A percentile compares a stretch with the other conserved stretches of the same genome.
phyloP scores from a whole-genome alignment of 2,888 invertebrate species.

The Harpagoxenus sublaevis region DNA sequence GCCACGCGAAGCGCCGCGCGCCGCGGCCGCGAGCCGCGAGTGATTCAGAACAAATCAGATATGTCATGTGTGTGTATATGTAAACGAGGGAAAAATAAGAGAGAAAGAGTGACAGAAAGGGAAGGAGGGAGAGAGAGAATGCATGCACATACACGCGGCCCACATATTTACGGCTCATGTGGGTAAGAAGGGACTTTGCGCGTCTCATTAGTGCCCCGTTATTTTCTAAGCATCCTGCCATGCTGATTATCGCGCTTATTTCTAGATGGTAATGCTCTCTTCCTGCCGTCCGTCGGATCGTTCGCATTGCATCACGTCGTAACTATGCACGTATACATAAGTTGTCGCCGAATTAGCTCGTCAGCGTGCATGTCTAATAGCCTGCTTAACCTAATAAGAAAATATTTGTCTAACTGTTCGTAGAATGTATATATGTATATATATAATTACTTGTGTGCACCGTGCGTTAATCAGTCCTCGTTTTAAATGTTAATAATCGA shows the following conservation, averaged over 20 bases:
- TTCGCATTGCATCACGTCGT: conserved; percentile 34
- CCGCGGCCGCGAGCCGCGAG: not conserved
- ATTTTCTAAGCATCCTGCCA: conserved; percentile 67
- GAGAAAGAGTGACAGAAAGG: not conserved
- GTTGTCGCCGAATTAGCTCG: conserved; percentile 49
- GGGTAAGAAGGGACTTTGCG: conserved; percentile 56
- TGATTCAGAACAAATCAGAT: conserved; percentile 55
- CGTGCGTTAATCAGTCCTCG: conserved; percentile 1
- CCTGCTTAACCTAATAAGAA: conserved; percentile 33
- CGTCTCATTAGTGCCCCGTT: conserved; percentile 68
- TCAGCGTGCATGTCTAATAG: conserved; percentile 29
- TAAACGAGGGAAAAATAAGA: not conserved
- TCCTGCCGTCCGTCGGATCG: conserved; percentile 39
- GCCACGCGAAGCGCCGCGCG: conserved; percentile 34
- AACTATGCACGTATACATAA: conserved; percentile 34
- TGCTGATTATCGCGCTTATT: conserved; percentile 63
- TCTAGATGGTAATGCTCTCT: conserved; percentile 47
- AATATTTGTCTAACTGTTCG: conserved; percentile 15
- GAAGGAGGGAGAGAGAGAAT: not conserved
- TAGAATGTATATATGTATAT: not conserved
- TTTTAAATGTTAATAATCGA: conserved; percentile 23
- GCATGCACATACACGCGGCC: conserved; percentile 27
- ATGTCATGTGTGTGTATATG: conserved; percentile 20
- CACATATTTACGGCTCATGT: conserved; percentile 46
- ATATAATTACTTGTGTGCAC: not conserved